Conservation (phyloP, 2,797 vertebrate species). For the Podarcis lilfordi region DNA sequence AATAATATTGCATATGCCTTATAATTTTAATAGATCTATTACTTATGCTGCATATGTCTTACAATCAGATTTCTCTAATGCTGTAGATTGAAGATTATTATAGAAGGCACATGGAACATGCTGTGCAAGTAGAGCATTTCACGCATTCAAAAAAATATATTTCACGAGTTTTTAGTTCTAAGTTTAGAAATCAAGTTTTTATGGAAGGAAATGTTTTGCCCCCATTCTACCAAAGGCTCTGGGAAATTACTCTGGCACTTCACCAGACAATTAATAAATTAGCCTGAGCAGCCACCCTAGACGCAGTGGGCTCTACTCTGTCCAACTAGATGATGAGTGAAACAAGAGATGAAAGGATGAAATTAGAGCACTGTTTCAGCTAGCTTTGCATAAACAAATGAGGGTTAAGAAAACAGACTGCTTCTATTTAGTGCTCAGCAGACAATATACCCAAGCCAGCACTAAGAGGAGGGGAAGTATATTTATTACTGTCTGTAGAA, state of each 20-base stretch:
- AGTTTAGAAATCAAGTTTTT: constrained; percentile 1
- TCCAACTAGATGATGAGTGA: not conserved
- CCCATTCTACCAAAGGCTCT: constrained; percentile 44
- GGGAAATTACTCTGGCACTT: constrained; percentile 54
- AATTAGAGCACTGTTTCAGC: constrained; percentile 46
- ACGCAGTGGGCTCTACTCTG: constrained; percentile 3
- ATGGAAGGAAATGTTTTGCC: constrained; percentile 54
- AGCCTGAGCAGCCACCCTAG: constrained; percentile 31
- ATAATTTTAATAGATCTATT: too few relatives aligned
- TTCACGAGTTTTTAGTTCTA: too few relatives aligned
- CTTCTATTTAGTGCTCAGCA: constrained; percentile 39
- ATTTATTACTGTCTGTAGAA: not conserved
- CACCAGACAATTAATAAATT: constrained; percentile 67
- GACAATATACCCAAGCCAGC: constrained; percentile 18
- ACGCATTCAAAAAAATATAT: too few relatives aligned
- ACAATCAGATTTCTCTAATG: too few relatives aligned
- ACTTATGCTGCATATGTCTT: too few relatives aligned
- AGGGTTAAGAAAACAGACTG: constrained; percentile 47
- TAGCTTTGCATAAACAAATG: constrained; percentile 60
- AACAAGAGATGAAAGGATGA: constrained; percentile 53
- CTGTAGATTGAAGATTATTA: too few relatives aligned
- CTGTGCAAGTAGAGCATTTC: too few relatives aligned
- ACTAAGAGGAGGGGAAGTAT: not conserved
- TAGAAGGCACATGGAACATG: too few relatives aligned
- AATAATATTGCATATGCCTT: too few relatives aligned